These are phyloP conservation scores for Colletes gigas DNA, from an alignment of 1,140 invertebrate genomes.

Conservation along the genomic window DNA sequence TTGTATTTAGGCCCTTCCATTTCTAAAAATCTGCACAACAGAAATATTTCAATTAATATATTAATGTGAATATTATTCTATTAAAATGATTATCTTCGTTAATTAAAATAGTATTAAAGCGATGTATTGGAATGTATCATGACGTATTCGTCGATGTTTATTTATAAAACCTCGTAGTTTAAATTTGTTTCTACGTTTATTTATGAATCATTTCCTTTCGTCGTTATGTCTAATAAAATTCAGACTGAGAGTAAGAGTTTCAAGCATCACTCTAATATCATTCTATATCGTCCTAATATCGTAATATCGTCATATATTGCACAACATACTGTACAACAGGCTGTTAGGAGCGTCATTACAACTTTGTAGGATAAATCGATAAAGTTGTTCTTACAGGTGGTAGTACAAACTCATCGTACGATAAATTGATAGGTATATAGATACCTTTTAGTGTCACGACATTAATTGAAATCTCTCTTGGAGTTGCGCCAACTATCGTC, in stretches of 20 bases:
- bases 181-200: too few species aligned
- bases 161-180: too few species aligned
- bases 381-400: conserved; percentile 25
- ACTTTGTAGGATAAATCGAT: conserved; percentile 28
- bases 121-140: too few species aligned
- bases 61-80: too few species aligned
- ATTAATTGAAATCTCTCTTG: conserved; percentile 15
- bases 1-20: too few species aligned
- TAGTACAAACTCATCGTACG: conserved; percentile 15
- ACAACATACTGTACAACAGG: neutral
- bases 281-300: neutral
- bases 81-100: too few species aligned
- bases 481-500: neutral
- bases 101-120: too few species aligned
- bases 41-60: too few species aligned
- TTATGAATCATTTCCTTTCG: too few species aligned
- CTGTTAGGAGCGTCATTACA: neutral
- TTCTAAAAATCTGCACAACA: too few species aligned
- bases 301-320: neutral
- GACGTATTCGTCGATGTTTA: too few species aligned
- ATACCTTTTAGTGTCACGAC: neutral
- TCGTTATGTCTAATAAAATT: too few species aligned
- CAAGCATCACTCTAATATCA: conserved; percentile 14
- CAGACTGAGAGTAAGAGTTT: conserved; percentile 27
- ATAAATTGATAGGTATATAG: conserved; percentile 11